Evolutionary conservation across 1,140 invertebrate species (phyloP).

Genomic region (Apis florea): DNA sequence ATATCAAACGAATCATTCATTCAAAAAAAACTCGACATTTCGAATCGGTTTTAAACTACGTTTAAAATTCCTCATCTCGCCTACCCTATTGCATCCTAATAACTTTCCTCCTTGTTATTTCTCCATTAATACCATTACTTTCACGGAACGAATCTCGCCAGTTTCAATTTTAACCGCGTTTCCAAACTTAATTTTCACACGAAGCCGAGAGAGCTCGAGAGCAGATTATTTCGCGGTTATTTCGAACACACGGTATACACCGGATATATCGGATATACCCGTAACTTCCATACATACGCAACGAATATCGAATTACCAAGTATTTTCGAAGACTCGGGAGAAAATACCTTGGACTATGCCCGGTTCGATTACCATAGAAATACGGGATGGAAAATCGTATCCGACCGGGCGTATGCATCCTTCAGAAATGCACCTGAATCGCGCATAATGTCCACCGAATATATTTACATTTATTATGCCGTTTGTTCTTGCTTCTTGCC

Average conservation of each 20-base stretch:
- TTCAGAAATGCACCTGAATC: constrained; percentile 4
- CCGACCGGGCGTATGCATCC: constrained; percentile 16
- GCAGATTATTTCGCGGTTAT: neutral
- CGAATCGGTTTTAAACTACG: neutral
- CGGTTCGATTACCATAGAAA: constrained; percentile 56
- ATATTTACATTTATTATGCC: constrained; percentile 24
- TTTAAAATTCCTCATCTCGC: neutral
- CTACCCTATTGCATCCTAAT: neutral
- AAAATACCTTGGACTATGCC: neutral
- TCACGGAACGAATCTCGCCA: neutral
- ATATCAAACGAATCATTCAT: too few species aligned
- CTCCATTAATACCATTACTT: neutral
- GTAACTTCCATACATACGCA: constrained; percentile 42
- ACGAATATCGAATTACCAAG: constrained; percentile 59
- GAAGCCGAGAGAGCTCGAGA: neutral
- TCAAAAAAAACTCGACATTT: too few species aligned
- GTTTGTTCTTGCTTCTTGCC: neutral
- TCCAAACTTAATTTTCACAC: constrained; percentile 25
- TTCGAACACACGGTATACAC: constrained; percentile 40
- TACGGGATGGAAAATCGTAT: constrained; percentile 16
- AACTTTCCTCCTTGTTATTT: neutral
- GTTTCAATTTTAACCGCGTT: neutral
- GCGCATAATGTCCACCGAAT: constrained; percentile 15
- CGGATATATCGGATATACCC: constrained; percentile 46
- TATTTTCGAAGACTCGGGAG: constrained; percentile 42